Evolutionary conservation across 2,888 invertebrate genomes (phyloP), one percentile per base, ranked within the genome.

Genomic region (Craniophora ligustri): DNA sequence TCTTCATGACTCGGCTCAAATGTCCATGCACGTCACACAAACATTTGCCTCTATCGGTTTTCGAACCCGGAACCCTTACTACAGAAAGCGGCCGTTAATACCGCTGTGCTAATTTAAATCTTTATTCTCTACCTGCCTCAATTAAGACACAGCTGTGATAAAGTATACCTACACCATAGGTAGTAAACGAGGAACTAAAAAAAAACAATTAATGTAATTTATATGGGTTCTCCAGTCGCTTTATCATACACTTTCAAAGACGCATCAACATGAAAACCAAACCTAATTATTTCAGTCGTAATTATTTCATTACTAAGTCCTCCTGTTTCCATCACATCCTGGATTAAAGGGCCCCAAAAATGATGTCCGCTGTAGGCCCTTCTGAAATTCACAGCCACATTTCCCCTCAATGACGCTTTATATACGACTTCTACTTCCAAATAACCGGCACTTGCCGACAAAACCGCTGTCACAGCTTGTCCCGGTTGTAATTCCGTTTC

Each of bases 401-500:
- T 83, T 0, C 91, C 91, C 38, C 82, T 74, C 4, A 91, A 48
- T n/a, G 59, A 73, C 7, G 82, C 76, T 16, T 61, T 59, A 51
- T 91, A 86, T 0, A 76, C 55, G 0, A 92, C 72, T 68, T 90
- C 88, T 0, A 90, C 60, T 64, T 88, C 86, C 42, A 92, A 55
- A 61, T 61, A 53, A 1, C 86, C 86, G 28, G 81, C 78, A 2
- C 74, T 87, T 0, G 89, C 89, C 11, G 88, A 78, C 10, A 91
- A 59, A 3, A 85, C 78, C 0, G 90, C 89, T 2, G 82, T 86
- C 0, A 80, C 86, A 0, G 85, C 73, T 50, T 90, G 84, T 1
- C 86, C 84, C 0, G 91, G 89, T 10, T 78, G 49, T 8, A 91
- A 56, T 57, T 91, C 87, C 0, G 82, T 83, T 71, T 92, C 91